A percentile compares a stretch with the other conserved stretches of the same genome.
Conservation (phyloP, 1,140 invertebrate species). For the Archegozetes longisetosus region DNA sequence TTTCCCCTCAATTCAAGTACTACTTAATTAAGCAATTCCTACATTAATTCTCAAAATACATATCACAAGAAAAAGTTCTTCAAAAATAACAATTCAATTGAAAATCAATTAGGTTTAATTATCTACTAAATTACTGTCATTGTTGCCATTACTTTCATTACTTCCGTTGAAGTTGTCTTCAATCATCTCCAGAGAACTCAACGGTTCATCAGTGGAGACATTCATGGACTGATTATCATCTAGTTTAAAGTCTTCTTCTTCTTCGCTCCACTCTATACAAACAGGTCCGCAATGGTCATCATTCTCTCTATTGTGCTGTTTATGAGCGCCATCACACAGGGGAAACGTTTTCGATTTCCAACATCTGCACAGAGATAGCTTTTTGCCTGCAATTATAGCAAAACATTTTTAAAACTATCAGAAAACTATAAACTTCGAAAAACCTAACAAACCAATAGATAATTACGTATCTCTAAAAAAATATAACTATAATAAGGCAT, state of each 20-base stretch:
- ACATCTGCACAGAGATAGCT: slow-evolving; percentile 10
- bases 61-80: not conserved
- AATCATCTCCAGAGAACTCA: slow-evolving; percentile 13
- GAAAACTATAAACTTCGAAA: not conserved
- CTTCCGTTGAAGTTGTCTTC: not conserved
- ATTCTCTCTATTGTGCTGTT: slow-evolving; percentile 13
- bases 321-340: slow-evolving; percentile 13
- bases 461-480: too few species aligned
- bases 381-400: not conserved
- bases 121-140: not conserved
- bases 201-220: slow-evolving; percentile 5
- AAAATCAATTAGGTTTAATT: not conserved
- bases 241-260: not conserved
- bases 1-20: not conserved
- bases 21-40: not conserved
- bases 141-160: not conserved
- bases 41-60: not conserved
- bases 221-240: not conserved
- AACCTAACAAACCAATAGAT: not conserved
- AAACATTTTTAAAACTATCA: not conserved
- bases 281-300: slow-evolving; percentile 6
- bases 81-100: not conserved
- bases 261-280: slow-evolving; percentile 11
- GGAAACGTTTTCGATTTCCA: slow-evolving; percentile 16
- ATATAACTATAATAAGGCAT: too few species aligned